Percentiles rank a stretch among this genome's conserved stretches.
Conservation (phyloP, 2,113 vertebrate genomes). For the Sporophila hypoxantha region DNA sequence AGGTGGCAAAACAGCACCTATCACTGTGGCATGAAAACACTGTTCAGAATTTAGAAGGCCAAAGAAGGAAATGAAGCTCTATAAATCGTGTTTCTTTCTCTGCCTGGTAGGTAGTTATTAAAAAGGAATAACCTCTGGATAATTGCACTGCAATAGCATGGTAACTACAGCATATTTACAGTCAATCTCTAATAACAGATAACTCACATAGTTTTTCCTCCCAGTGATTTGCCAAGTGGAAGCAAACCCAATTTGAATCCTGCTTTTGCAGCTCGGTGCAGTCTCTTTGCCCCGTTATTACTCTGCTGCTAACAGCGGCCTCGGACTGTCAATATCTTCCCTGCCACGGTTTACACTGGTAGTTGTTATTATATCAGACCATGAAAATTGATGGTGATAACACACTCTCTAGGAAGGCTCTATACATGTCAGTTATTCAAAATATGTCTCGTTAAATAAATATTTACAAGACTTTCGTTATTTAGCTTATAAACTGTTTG, state of each 20-base stretch:
- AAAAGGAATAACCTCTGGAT: slow-evolving; percentile 23
- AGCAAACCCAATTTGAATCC: slow-evolving; percentile 9
- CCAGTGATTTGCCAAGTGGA: slow-evolving; percentile 1
- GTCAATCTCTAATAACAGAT: background rate
- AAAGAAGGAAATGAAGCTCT: background rate
- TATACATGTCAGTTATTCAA: slow-evolving; percentile 73
- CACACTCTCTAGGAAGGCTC: slow-evolving; percentile 56
- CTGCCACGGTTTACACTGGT: slow-evolving; percentile 51
- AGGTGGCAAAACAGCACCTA: background rate
- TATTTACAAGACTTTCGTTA: slow-evolving; percentile 72
- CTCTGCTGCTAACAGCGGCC: slow-evolving; percentile 33
- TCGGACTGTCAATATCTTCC: slow-evolving; percentile 53
- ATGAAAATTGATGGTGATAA: slow-evolving; percentile 68
- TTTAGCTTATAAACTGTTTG: slow-evolving; percentile 69
- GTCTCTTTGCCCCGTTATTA: slow-evolving; percentile 3
- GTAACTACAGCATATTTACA: background rate
- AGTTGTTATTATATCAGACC: slow-evolving; percentile 72
- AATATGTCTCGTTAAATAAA: slow-evolving; percentile 74
- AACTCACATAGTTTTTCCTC: background rate
- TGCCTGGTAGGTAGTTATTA: slow-evolving; percentile 19
- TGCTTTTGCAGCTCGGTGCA: background rate
- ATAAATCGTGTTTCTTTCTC: background rate
- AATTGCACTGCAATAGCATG: slow-evolving; percentile 1
- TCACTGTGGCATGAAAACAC: background rate
- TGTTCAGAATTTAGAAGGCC: background rate